Conservation (phyloP, 53 echinoderm and acorn worm genomes). For the Henricia sp. region DNA sequence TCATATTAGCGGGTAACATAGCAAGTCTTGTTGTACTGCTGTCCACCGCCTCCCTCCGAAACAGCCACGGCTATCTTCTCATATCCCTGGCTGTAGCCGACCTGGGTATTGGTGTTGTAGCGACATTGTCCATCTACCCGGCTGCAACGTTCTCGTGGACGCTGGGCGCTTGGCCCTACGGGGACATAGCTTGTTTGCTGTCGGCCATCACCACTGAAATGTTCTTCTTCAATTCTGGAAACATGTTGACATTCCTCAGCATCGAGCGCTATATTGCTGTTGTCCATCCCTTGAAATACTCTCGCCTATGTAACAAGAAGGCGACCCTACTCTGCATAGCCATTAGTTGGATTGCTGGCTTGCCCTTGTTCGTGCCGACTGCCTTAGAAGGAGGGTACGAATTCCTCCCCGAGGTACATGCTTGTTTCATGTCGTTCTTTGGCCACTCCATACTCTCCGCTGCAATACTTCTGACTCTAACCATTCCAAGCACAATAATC, state of each 20-base stretch:
- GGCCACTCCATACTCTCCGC: background rate
- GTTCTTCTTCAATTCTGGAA: background rate
- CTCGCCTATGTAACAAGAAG: background rate
- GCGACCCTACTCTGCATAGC: background rate
- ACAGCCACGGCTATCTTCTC: background rate
- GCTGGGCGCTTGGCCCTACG: slow-evolving; percentile 2
- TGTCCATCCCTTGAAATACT: slow-evolving; percentile 4
- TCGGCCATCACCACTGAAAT: background rate
- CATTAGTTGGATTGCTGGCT: background rate
- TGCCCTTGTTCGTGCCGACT: background rate
- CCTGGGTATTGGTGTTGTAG: background rate
- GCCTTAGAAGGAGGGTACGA: background rate
- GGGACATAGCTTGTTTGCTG: background rate
- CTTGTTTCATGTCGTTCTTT: background rate
- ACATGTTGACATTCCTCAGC: background rate
- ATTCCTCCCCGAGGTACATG: background rate
- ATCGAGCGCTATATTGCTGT: slow-evolving; percentile 15
- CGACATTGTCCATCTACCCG: background rate
- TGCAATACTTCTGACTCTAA: background rate
- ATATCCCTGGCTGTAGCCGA: background rate
- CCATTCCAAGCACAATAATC: background rate
- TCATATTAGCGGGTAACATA: background rate
- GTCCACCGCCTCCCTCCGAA: background rate
- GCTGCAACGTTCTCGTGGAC: background rate
- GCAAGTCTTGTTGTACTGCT: background rate